Percentiles rank a stretch among this genome's conserved stretches.
phyloP scores from a whole-genome alignment of 2,113 vertebrate genomes.

The Psephotus haematonotus region DNA sequence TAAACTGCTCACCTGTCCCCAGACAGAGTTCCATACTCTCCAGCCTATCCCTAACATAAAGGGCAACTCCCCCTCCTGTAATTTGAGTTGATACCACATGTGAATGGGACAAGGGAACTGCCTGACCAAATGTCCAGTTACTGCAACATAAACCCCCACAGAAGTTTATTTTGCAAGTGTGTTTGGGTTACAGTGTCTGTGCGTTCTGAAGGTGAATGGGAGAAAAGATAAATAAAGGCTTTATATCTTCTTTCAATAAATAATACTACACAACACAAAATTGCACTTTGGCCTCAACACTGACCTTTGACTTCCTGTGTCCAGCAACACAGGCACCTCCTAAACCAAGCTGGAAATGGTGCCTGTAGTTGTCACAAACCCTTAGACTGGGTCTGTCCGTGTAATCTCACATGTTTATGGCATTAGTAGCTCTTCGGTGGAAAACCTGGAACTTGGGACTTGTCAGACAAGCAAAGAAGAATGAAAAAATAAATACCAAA shows the following conservation, averaged over 20 bases:
- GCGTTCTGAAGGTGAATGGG: not conserved
- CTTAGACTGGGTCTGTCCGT: not conserved
- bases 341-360: not conserved
- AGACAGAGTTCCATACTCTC: too few relatives aligned
- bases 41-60: too few relatives aligned
- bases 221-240: not conserved
- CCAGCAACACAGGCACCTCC: not conserved
- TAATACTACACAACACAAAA: not conserved
- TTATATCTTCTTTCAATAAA: not conserved
- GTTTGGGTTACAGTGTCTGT: not conserved
- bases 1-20: too few relatives aligned
- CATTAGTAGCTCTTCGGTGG: not conserved
- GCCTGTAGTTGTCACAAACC: not conserved
- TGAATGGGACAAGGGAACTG: not conserved
- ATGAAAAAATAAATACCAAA: not conserved
- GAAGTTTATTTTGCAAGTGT: not conserved
- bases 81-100: not conserved
- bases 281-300: not conserved
- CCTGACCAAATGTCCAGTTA: not conserved
- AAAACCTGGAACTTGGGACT: not conserved
- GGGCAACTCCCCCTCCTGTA: too few relatives aligned
- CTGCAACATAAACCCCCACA: accelerated
- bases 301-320: not conserved
- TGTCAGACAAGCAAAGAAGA: not conserved
- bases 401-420: not conserved